Evolutionary conservation across 2,797 vertebrate species (phyloP), one percentile per base, ranked within the genome.

Genomic region (Gymnoscopelus microlampas): DNA sequence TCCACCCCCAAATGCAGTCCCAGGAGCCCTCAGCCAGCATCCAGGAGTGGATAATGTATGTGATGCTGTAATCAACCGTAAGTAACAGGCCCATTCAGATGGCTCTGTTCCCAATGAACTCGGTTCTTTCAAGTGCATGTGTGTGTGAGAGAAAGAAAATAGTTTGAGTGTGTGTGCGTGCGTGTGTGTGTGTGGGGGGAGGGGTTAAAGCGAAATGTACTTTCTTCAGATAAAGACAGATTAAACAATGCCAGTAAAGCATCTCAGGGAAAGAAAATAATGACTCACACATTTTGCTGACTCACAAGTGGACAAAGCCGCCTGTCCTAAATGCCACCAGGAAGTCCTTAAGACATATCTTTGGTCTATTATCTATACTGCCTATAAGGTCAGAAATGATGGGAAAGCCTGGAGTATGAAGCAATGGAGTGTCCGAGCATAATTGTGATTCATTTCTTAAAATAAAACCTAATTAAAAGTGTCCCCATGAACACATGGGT

Each of bases 11-110:
- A 80, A 44, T 3, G 9, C 39, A 8, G 39, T 10, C 39, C 9
- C 9, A 44, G 9, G 39, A 44, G 39, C 2, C 39, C 76, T 67
- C 56, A 63, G 7, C 56, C 14, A 9, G 35, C 60, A 63, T 48
- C 19, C 35, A 54, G 74, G 51, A 76, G 39, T 0, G 69, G 70
- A 82, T 82, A 63, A 77, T 78, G 61, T 68, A 79, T 88, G 84
- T 74, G 68, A 67, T 84, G 64, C 66, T 61, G 62, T 56, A 70
- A 66, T 76, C 49, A 66, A 29, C 54, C 64, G 58, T 60, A 74
- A 72, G 77, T 66, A 64, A 64, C 74, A 19, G 26, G 60, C 62
- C 49, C 5, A 0, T 66, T 85, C 9, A 24, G 26, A 62, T 65
- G 53, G 50, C 61, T 76, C 4, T 1, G 15, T 47, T 79, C 15